Evolutionary conservation across 2,888 invertebrate species (phyloP).

Genomic region (Trachelus stipa): DNA sequence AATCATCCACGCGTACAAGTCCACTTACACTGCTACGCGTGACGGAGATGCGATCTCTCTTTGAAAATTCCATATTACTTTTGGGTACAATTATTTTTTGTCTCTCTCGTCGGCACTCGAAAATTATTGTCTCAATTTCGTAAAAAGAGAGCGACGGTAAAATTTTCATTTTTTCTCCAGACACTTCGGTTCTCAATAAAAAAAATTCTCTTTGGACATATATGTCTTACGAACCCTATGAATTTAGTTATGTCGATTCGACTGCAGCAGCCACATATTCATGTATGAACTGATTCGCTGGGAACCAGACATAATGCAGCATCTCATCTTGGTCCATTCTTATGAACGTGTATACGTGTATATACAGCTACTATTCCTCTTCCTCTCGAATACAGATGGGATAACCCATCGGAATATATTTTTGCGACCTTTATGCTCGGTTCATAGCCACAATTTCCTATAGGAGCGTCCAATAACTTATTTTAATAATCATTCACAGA

Average conservation of each 20-base stretch:
- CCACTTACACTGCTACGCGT: background rate
- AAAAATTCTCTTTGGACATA: no score
- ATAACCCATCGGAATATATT: background rate
- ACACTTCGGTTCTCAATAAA: no score
- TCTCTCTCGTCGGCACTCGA: background rate
- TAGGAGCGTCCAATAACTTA: background rate
- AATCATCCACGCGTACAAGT: background rate
- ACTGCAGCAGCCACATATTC: slow-evolving; percentile 55
- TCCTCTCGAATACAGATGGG: background rate
- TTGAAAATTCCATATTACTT: background rate
- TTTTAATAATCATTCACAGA: background rate
- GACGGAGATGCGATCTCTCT: background rate
- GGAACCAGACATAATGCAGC: slow-evolving; percentile 47
- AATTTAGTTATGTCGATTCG: slow-evolving; percentile 48
- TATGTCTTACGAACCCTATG: slow-evolving; percentile 37
- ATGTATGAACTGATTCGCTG: slow-evolving; percentile 58
- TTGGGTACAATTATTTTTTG: background rate
- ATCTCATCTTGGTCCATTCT: slow-evolving; percentile 47
- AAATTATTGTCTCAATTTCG: background rate
- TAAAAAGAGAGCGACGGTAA: background rate
- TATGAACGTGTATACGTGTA: background rate
- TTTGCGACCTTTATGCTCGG: background rate
- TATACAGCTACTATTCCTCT: background rate
- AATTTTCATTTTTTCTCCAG: background rate
- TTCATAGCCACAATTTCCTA: background rate